Evolutionary conservation across 2,888 invertebrate genomes (phyloP).

Genomic region (Andrena haemorrhoa): DNA sequence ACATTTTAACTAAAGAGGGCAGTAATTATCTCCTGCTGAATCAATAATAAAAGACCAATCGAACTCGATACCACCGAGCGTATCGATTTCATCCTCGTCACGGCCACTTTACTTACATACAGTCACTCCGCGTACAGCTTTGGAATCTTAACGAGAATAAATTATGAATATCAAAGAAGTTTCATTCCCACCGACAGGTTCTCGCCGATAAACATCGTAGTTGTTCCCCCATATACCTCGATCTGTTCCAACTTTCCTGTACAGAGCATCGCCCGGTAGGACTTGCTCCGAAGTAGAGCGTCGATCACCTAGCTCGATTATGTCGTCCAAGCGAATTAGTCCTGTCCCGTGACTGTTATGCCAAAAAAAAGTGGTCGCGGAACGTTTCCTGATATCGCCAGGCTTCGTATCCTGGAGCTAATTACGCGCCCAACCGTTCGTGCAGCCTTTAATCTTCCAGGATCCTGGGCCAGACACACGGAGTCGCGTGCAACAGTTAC

Average conservation of each 20-base stretch:
- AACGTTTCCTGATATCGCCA: constrained; percentile 44
- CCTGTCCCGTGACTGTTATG: constrained; percentile 5
- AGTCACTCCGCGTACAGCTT: neutral
- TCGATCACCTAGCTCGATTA: constrained; percentile 6
- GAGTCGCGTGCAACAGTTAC: constrained; percentile 42
- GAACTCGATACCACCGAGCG: neutral
- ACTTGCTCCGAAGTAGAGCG: constrained; percentile 43
- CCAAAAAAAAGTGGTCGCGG: constrained; percentile 32
- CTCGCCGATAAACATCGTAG: neutral
- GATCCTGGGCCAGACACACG: constrained; percentile 21
- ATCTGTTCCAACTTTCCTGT: constrained; percentile 4
- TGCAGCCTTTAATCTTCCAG: constrained; percentile 34
- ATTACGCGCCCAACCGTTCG: constrained; percentile 24
- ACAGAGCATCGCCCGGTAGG: neutral
- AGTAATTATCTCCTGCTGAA: neutral
- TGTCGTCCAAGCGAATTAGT: neutral
- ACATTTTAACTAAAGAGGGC: too few relatives aligned
- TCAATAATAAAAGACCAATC: neutral
- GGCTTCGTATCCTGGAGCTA: constrained; percentile 18
- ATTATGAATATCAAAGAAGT: constrained; percentile 21
- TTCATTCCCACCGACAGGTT: neutral
- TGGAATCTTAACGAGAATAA: constrained; percentile 4
- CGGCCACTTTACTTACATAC: neutral
- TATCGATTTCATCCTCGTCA: neutral
- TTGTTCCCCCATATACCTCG: constrained; percentile 2